phyloP scores from a whole-genome alignment of 2,113 vertebrate genomes.

The Cyphomyrus plagiostoma region DNA sequence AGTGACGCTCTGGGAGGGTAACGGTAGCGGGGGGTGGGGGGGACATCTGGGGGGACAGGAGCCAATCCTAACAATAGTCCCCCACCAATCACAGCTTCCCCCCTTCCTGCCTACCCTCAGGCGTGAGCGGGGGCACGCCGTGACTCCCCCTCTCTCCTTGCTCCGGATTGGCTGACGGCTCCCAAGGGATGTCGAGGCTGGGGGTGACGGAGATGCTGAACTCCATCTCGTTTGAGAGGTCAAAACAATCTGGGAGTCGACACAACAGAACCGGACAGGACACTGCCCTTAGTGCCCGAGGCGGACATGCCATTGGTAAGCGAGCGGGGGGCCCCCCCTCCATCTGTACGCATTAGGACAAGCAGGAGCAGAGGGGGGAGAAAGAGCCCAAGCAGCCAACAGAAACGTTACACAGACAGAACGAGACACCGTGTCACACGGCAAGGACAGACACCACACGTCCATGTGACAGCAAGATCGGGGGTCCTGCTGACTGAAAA shows the following conservation, averaged over 20 bases:
- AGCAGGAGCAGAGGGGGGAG: constrained; percentile 22
- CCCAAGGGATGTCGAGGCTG: constrained; percentile 76
- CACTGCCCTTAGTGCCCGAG: constrained; percentile 63
- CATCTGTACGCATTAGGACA: constrained; percentile 17
- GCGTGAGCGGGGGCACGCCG: constrained; percentile 83
- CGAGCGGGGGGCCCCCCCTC: not conserved
- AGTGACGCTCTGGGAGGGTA: constrained; percentile 49
- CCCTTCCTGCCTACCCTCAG: constrained; percentile 95
- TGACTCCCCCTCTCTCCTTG: constrained; percentile 79
- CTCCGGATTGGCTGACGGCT: constrained; percentile 78
- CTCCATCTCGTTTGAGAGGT: constrained; percentile 92
- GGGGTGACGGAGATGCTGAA: constrained; percentile 83
- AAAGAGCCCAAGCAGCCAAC: constrained; percentile 37
- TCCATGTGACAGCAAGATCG: not conserved
- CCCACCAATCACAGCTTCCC: constrained; percentile 69
- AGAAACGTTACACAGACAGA: constrained; percentile 4
- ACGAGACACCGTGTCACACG: not conserved
- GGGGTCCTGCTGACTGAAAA: not conserved
- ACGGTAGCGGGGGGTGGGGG: constrained; percentile 21
- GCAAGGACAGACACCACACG: not conserved
- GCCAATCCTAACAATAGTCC: constrained; percentile 55
- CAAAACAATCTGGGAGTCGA: constrained; percentile 99
- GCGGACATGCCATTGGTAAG: constrained; percentile 15
- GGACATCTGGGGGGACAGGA: constrained; percentile 34
- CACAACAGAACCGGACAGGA: constrained; percentile 74